These are phyloP conservation scores for Protobothrops mucrosquamatus DNA, from an alignment of 2,113 vertebrate genomes.

Conservation along the genomic window DNA sequence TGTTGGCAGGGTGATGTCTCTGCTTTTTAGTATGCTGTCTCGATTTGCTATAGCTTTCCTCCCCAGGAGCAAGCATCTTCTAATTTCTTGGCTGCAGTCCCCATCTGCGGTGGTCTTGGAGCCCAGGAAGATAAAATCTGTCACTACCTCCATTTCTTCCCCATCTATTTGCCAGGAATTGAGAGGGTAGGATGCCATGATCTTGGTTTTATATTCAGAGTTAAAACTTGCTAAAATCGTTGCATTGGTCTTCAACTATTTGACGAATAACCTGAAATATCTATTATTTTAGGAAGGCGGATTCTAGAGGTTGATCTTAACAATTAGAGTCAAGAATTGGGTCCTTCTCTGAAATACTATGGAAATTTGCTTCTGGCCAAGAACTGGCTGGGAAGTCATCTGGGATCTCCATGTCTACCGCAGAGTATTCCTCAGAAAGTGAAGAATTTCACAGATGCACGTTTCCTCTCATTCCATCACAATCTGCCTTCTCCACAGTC, in stretches of 20 bases:
- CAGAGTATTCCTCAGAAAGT: background rate
- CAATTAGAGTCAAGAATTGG: background rate
- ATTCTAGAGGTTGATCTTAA: background rate
- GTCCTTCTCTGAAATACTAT: background rate
- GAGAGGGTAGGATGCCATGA: too few relatives aligned
- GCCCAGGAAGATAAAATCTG: too few relatives aligned
- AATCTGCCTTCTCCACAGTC: background rate
- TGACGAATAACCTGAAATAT: background rate
- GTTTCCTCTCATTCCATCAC: background rate
- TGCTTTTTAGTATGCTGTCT: too few relatives aligned
- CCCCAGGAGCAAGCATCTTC: too few relatives aligned
- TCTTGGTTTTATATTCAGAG: background rate
- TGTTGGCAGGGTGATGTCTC: too few relatives aligned
- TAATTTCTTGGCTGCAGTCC: too few relatives aligned
- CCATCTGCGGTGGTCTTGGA: too few relatives aligned
- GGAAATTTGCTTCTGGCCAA: background rate
- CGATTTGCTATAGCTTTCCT: too few relatives aligned
- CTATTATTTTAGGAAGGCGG: background rate
- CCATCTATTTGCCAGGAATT: too few relatives aligned
- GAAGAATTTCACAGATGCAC: background rate
- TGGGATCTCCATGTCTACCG: background rate
- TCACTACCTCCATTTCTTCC: too few relatives aligned
- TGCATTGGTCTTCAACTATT: background rate
- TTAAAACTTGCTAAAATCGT: background rate
- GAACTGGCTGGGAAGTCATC: background rate